phyloP scores from a whole-genome alignment of 2,888 invertebrate species.

The Entomobrya multifasciata region DNA sequence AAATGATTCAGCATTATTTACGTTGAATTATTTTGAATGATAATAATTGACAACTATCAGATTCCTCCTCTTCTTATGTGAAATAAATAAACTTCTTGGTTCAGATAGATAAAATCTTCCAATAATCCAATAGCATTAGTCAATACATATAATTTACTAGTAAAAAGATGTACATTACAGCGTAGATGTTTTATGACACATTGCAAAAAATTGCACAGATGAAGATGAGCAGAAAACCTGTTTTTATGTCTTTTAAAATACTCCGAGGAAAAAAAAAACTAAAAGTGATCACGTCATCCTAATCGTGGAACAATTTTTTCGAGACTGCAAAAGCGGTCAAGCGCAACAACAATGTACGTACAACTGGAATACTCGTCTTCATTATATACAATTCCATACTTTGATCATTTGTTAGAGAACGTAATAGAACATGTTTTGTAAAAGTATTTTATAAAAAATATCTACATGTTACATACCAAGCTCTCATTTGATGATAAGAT shows the following conservation, averaged over 20 bases:
- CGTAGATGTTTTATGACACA: not conserved
- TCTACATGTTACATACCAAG: too few species aligned
- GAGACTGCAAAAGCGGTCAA: not conserved
- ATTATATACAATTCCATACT: not conserved
- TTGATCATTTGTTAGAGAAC: not conserved
- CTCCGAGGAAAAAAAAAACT: not conserved
- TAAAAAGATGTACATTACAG: not conserved
- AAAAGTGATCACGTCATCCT: conserved; percentile 20
- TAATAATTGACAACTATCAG: not conserved
- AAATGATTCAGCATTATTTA: conserved; percentile 8
- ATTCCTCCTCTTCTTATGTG: not conserved
- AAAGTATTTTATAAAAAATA: too few species aligned
- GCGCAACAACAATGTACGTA: not conserved
- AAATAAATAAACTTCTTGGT: not conserved
- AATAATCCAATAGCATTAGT: too few species aligned
- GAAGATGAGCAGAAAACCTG: conserved; percentile 28
- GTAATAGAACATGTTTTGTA: conserved; percentile 13
- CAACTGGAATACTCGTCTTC: conserved; percentile 21
- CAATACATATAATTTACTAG: not conserved
- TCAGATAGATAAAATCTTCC: not conserved
- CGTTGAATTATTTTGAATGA: not conserved
- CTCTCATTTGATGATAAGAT: too few species aligned
- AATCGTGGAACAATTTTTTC: not conserved
- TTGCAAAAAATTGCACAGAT: not conserved
- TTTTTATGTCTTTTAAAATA: conserved; percentile 40